A percentile compares a stretch with the other conserved stretches of the same genome.
phyloP scores from a whole-genome alignment of 2,113 vertebrate species.

The Chaetura pelagica region DNA sequence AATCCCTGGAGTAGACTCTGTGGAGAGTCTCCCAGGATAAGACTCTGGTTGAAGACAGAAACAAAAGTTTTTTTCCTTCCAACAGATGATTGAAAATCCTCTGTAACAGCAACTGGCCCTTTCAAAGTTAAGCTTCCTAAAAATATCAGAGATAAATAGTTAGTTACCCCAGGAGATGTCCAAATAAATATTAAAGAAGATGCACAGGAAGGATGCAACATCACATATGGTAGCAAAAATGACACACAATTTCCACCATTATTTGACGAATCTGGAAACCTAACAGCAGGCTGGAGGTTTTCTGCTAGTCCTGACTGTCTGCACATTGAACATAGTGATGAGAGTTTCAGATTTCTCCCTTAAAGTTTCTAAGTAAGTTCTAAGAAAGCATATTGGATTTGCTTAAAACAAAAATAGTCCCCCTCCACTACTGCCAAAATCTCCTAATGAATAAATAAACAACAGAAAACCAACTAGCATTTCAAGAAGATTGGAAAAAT shows the following conservation, averaged over 20 bases:
- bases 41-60: neutral
- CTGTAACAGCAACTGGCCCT: neutral
- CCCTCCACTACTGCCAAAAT: neutral
- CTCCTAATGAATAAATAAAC: neutral
- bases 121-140: neutral
- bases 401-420: neutral
- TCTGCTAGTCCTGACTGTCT: neutral
- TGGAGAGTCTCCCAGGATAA: neutral
- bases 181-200: neutral
- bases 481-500: neutral
- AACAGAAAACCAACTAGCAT: neutral
- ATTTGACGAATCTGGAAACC: neutral
- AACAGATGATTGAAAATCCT: neutral
- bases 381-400: neutral
- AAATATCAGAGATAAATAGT: neutral
- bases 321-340: neutral
- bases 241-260: neutral
- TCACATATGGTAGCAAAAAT: neutral
- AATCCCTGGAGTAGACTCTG: neutral
- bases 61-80: neutral
- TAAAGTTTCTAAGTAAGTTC: neutral
- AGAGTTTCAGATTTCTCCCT: neutral
- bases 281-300: neutral
- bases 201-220: neutral
- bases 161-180: neutral